A percentile compares a stretch with the other conserved stretches of the same genome.
These are phyloP conservation scores for Onthophagus taurus DNA, from an alignment of 1,140 invertebrate species.

Conservation along the genomic window DNA sequence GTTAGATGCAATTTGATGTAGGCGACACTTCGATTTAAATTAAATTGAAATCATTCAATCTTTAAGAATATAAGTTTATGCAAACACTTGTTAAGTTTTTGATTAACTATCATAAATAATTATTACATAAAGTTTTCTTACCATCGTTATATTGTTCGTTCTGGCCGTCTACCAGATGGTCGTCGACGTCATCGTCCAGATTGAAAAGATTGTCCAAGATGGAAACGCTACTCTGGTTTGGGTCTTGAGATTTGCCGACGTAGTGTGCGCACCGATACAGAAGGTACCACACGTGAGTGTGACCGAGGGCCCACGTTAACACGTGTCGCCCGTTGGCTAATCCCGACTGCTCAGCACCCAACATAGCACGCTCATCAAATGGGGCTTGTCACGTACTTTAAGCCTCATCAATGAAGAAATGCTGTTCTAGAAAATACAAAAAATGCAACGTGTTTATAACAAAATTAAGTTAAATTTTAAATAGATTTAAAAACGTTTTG, in stretches of 20 bases:
- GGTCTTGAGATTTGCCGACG: slow-evolving; percentile 39
- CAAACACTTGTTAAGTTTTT: background rate
- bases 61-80: no score
- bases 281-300: slow-evolving; percentile 39
- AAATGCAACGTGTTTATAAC: no score
- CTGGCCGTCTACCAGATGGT: slow-evolving; percentile 15
- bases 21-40: no score
- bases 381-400: no score
- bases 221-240: slow-evolving; percentile 36
- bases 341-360: slow-evolving; percentile 27
- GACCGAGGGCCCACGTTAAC: slow-evolving; percentile 40
- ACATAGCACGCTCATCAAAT: slow-evolving; percentile 22
- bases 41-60: no score
- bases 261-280: slow-evolving; percentile 42
- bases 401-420: no score
- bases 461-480: no score
- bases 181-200: slow-evolving; percentile 37
- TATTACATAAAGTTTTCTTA: background rate
- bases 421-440: no score
- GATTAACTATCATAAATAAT: background rate
- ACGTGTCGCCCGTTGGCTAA: slow-evolving; percentile 37
- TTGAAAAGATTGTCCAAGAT: slow-evolving; percentile 42
- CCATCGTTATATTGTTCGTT: slow-evolving; percentile 4
- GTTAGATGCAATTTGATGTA: no score
- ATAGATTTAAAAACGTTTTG: no score